Conservation (phyloP, 2,888 invertebrate genomes). For the Onchidella celtica region DNA sequence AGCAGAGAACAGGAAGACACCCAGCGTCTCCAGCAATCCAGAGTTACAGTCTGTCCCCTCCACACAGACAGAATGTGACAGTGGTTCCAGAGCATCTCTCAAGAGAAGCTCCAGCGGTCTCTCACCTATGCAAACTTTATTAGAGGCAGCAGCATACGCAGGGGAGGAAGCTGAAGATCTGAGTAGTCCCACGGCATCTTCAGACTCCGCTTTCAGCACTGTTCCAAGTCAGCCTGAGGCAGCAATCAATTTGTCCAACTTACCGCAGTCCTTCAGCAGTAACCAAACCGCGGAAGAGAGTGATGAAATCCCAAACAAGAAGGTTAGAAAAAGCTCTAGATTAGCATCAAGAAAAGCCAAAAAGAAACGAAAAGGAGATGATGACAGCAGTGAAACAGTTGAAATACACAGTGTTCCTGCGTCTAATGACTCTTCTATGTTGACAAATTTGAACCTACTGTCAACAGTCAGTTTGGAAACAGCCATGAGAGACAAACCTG, state of each 20-base stretch:
- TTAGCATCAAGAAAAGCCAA: constrained; percentile 36
- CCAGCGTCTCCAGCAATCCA: too few relatives aligned
- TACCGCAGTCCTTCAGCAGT: background rate
- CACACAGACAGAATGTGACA: constrained; percentile 13
- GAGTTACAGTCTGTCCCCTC: background rate
- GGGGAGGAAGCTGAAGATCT: background rate
- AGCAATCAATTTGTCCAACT: background rate
- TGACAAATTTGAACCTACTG: constrained; percentile 44
- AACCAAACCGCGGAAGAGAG: background rate
- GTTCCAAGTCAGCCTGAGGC: background rate
- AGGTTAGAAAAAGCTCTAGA: constrained; percentile 36
- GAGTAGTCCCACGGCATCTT: background rate
- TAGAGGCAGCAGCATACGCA: constrained; percentile 42
- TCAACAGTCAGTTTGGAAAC: constrained; percentile 46
- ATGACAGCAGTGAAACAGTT: background rate
- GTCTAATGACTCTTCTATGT: constrained; percentile 20
- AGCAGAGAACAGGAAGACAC: background rate
- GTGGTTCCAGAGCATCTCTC: too few relatives aligned
- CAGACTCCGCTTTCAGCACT: background rate
- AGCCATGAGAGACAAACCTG: constrained; percentile 6
- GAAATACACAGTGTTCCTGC: background rate
- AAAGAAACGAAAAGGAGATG: constrained; percentile 1
- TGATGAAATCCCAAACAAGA: background rate
- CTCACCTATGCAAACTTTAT: constrained; percentile 46
- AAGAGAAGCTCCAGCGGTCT: constrained; percentile 32